phyloP scores from a whole-genome alignment of 1,140 invertebrate species.

The Drosophila asahinai region DNA sequence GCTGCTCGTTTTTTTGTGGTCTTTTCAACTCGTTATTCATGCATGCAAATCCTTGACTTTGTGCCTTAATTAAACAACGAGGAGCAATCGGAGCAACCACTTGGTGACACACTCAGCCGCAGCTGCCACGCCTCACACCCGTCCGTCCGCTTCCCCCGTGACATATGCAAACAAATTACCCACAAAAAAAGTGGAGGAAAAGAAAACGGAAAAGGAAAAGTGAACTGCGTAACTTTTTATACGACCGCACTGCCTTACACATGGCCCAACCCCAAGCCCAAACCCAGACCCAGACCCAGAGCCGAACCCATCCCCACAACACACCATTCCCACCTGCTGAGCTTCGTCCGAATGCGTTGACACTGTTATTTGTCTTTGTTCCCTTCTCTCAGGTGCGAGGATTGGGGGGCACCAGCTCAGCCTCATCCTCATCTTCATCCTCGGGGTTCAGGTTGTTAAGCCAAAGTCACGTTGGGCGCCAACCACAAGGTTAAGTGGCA shows the following conservation, averaged over 20 bases:
- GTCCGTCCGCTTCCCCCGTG: slow-evolving; percentile 7
- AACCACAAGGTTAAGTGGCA: slow-evolving; percentile 70
- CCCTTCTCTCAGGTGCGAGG: slow-evolving; percentile 1
- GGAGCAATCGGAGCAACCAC: slow-evolving; percentile 61
- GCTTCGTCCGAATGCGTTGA: slow-evolving; percentile 63
- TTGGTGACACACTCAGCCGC: slow-evolving; percentile 44
- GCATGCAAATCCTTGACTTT: slow-evolving; percentile 70
- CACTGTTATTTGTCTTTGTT: slow-evolving; percentile 45
- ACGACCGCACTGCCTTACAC: slow-evolving; percentile 45
- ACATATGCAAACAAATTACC: slow-evolving; percentile 72
- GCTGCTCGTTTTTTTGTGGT: neutral
- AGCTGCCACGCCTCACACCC: slow-evolving; percentile 18
- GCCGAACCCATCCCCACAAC: slow-evolving; percentile 1
- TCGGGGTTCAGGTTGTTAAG: slow-evolving; percentile 50
- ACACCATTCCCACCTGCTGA: slow-evolving; percentile 3
- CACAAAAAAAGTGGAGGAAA: slow-evolving; percentile 15
- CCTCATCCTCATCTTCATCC: neutral
- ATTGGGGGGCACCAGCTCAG: neutral
- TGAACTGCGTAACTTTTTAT: slow-evolving; percentile 65
- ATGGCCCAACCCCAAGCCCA: neutral
- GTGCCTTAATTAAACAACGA: slow-evolving; percentile 69
- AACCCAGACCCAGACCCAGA: neutral
- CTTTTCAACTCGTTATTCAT: slow-evolving; percentile 35
- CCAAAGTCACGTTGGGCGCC: slow-evolving; percentile 68
- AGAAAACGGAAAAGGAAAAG: slow-evolving; percentile 41